phyloP scores from a whole-genome alignment of 2,113 vertebrate species.

The Lepus americanus region DNA sequence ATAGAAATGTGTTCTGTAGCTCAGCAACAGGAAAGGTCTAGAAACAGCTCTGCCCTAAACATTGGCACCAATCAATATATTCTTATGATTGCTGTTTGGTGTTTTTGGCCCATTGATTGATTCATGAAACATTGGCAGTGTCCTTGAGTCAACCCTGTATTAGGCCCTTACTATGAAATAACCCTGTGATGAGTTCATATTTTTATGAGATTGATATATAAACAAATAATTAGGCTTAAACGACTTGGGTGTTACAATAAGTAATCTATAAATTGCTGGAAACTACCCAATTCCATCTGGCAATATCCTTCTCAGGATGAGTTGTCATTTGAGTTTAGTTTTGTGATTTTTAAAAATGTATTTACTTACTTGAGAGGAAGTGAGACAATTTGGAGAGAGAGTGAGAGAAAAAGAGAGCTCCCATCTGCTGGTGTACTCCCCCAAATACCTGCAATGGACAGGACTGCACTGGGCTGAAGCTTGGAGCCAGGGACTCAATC shows the following conservation, averaged over 20 bases:
- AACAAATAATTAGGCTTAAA: conserved; percentile 65
- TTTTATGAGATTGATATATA: conserved; percentile 43
- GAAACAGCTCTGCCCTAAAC: conserved; percentile 50
- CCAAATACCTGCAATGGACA: too few relatives aligned
- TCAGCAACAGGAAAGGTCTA: background rate
- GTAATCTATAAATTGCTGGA: conserved; percentile 13
- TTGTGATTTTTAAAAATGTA: background rate
- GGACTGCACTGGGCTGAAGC: too few relatives aligned
- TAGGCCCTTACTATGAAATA: background rate
- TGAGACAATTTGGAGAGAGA: too few relatives aligned
- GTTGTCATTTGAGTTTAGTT: background rate
- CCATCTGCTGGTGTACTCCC: too few relatives aligned
- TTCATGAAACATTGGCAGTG: conserved; percentile 45
- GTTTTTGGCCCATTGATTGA: conserved; percentile 17
- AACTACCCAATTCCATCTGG: background rate
- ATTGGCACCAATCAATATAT: background rate
- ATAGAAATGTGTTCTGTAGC: conserved; percentile 20
- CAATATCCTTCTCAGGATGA: background rate
- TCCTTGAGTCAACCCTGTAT: conserved; percentile 15
- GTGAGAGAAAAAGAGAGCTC: too few relatives aligned
- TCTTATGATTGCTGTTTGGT: background rate
- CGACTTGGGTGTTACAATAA: background rate
- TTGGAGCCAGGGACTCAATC: too few relatives aligned
- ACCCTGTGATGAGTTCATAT: conserved; percentile 34
- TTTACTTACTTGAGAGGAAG: too few relatives aligned